These are phyloP conservation scores for Myodes glareolus DNA, from an alignment of 2,113 vertebrate genomes.

Conservation along the genomic window DNA sequence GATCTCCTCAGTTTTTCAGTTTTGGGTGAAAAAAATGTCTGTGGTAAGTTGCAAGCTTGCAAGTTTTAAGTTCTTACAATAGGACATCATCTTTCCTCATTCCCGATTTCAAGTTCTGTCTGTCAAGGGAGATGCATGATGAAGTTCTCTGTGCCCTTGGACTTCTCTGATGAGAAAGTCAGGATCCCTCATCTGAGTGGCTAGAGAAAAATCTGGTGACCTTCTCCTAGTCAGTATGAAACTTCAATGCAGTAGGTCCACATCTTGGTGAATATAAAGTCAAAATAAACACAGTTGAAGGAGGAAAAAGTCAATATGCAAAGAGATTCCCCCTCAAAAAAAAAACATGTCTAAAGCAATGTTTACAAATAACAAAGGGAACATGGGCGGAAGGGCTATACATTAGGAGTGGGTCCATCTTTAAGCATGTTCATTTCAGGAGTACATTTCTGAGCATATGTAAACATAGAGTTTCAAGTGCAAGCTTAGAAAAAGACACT, in stretches of 20 bases:
- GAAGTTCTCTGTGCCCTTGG: not conserved
- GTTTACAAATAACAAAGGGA: not conserved
- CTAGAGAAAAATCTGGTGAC: fast-evolving
- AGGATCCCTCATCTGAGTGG: fast-evolving
- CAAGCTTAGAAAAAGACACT: not conserved
- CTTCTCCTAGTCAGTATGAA: no score
- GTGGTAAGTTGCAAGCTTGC: not conserved
- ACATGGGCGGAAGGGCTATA: not conserved
- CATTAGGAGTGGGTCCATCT: not conserved
- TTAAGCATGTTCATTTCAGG: not conserved
- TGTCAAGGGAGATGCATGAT: not conserved
- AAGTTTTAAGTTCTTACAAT: not conserved
- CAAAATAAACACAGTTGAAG: not conserved
- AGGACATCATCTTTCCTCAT: not conserved
- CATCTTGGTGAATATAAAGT: not conserved
- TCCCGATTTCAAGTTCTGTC: not conserved
- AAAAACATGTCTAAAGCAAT: not conserved
- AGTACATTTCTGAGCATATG: not conserved
- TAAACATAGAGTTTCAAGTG: not conserved
- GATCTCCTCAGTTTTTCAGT: not conserved
- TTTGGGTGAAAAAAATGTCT: not conserved
- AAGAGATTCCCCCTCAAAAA: not conserved
- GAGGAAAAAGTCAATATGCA: not conserved
- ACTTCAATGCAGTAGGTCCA: not conserved
- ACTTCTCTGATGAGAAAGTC: not conserved